Percentiles rank a stretch among this genome's conserved stretches.
Conservation (phyloP, 2,113 vertebrate species). For the Hystrix cristata region DNA sequence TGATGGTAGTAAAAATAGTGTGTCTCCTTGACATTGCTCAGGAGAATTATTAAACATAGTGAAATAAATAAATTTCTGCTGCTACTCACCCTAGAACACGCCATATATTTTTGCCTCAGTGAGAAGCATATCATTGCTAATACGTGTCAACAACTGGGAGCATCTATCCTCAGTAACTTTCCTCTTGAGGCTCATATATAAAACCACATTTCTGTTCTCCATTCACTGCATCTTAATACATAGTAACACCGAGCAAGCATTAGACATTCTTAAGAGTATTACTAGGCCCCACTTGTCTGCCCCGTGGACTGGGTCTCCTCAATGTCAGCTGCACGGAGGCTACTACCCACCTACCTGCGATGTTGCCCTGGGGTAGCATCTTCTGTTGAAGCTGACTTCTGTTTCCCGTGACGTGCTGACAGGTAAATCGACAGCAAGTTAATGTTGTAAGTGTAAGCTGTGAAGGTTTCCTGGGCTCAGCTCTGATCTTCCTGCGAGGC, state of each 20-base stretch:
- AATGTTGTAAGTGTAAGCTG: neutral
- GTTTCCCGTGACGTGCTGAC: slow-evolving; percentile 1
- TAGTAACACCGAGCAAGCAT: neutral
- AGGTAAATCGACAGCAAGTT: slow-evolving; percentile 20
- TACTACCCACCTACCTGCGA: neutral
- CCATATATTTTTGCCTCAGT: neutral
- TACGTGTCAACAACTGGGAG: neutral
- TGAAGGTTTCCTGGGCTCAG: neutral
- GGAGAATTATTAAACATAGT: neutral
- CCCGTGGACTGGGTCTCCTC: neutral
- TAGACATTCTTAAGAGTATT: neutral
- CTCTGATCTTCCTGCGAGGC: neutral
- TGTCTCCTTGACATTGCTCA: neutral
- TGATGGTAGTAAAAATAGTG: neutral
- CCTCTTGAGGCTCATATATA: slow-evolving; percentile 10
- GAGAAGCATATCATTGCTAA: neutral
- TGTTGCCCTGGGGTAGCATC: too few relatives aligned
- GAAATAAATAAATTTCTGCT: neutral
- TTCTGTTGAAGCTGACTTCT: neutral
- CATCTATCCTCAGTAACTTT: neutral
- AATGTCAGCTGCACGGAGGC: neutral
- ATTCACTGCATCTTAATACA: neutral
- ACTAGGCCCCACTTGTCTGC: too few relatives aligned
- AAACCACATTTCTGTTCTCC: slow-evolving; percentile 9
- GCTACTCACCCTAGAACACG: neutral